Conservation (phyloP, 2,113 vertebrate genomes). For the Phyllopteryx taeniolatus region DNA sequence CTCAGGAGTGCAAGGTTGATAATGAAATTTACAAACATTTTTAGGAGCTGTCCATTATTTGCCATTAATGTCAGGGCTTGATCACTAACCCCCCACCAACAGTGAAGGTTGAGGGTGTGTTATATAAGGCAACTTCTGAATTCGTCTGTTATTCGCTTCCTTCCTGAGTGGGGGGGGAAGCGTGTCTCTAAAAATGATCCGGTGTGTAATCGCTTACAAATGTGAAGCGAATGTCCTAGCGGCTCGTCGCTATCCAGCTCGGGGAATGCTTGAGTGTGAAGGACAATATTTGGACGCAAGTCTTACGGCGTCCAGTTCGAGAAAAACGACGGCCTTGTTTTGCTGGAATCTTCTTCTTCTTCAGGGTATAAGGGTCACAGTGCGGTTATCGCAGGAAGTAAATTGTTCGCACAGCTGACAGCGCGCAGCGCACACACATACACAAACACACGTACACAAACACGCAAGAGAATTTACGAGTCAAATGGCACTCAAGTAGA, state of each 20-base stretch:
- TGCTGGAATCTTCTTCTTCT: background rate
- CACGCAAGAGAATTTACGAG: background rate
- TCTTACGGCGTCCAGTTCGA: background rate
- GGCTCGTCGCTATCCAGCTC: background rate
- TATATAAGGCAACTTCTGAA: background rate
- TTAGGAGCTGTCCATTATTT: too few species aligned
- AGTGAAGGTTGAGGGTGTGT: background rate
- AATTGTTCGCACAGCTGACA: background rate
- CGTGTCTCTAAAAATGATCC: background rate
- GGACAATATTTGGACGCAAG: too few species aligned
- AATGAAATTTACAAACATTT: too few species aligned
- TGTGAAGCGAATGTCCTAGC: background rate
- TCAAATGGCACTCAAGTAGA: background rate
- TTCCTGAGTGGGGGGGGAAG: background rate
- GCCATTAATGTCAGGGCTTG: background rate
- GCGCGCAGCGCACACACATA: background rate
- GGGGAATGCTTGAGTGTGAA: background rate
- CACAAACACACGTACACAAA: conserved; percentile 2
- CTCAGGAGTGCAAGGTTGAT: too few species aligned
- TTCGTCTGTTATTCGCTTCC: background rate
- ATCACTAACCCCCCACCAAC: background rate
- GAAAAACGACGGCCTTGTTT: background rate
- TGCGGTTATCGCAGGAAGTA: background rate
- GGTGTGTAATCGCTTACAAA: background rate
- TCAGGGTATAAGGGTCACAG: background rate